Evolutionary conservation across 2,797 vertebrate species (phyloP).

Genomic region (Poeciliopsis presidionis): DNA sequence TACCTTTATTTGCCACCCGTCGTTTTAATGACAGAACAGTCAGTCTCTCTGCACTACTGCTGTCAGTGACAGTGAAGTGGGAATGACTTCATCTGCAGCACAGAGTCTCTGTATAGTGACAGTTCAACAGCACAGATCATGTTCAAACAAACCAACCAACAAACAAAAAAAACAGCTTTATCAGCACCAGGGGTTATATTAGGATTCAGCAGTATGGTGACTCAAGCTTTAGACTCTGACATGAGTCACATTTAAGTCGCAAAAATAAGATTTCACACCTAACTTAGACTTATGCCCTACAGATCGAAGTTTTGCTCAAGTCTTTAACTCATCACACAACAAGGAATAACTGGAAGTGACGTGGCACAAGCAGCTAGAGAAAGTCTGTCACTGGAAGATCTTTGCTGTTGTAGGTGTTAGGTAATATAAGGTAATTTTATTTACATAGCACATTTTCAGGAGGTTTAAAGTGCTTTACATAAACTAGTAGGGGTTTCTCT

Average conservation of each 20-base stretch:
- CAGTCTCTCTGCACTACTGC: not conserved
- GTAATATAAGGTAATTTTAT: no score
- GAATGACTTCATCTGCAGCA: slow-evolving; percentile 6
- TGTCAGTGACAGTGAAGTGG: not conserved
- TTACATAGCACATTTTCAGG: no score
- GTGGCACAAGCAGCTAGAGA: not conserved
- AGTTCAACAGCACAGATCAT: not conserved
- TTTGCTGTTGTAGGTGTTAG: not conserved
- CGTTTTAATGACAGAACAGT: not conserved
- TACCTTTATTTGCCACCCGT: not conserved
- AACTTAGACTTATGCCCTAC: not conserved
- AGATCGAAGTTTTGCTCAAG: not conserved
- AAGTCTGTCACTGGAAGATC: not conserved
- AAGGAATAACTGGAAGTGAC: not conserved
- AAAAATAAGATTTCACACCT: not conserved
- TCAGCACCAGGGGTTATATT: not conserved
- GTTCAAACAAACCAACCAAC: not conserved
- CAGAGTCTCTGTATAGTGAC: not conserved
- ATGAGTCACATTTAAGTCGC: not conserved
- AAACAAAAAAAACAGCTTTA: not conserved
- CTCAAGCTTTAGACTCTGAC: not conserved
- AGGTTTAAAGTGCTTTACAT: no score
- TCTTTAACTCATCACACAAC: not conserved
- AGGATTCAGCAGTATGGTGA: not conserved
- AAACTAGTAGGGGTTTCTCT: no score